Evolutionary conservation across 2,797 vertebrate genomes (phyloP).

Genomic region (Scarus forsteni): DNA sequence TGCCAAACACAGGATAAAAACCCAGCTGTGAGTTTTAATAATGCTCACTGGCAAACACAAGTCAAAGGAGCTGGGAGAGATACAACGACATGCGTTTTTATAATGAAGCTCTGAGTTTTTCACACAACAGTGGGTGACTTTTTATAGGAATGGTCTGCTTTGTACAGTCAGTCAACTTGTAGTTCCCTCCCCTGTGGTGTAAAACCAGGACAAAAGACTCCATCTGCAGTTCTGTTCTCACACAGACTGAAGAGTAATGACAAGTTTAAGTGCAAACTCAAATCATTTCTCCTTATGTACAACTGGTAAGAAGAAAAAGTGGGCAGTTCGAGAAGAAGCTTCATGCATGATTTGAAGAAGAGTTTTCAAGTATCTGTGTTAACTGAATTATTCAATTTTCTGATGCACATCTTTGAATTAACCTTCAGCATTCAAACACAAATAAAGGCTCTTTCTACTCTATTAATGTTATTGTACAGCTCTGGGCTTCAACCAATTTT

Average conservation of each 20-base stretch:
- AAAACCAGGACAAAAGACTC: slow-evolving; percentile 16
- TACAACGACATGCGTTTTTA: slow-evolving; percentile 56
- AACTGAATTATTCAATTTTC: background rate
- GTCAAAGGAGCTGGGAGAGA: slow-evolving; percentile 65
- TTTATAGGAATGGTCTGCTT: slow-evolving; percentile 26
- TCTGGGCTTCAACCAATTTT: no score
- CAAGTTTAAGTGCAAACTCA: background rate
- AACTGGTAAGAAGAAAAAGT: background rate
- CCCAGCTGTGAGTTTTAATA: slow-evolving; percentile 77
- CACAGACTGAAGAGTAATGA: background rate
- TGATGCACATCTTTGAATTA: background rate
- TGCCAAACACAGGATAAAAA: slow-evolving; percentile 75
- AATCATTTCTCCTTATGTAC: background rate
- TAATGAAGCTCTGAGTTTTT: slow-evolving; percentile 66
- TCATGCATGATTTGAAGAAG: background rate
- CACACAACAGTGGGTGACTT: slow-evolving; percentile 35
- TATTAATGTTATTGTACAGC: no score
- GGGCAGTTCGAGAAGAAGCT: background rate
- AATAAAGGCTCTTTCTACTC: background rate
- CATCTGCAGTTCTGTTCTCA: background rate
- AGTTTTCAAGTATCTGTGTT: background rate
- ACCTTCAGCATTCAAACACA: background rate
- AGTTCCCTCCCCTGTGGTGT: slow-evolving; percentile 11
- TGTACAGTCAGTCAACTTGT: slow-evolving; percentile 11
- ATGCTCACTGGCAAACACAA: slow-evolving; percentile 58